Base-by-base conservation (phyloP, 2,888 invertebrate species). In the Alitta virens region DNA sequence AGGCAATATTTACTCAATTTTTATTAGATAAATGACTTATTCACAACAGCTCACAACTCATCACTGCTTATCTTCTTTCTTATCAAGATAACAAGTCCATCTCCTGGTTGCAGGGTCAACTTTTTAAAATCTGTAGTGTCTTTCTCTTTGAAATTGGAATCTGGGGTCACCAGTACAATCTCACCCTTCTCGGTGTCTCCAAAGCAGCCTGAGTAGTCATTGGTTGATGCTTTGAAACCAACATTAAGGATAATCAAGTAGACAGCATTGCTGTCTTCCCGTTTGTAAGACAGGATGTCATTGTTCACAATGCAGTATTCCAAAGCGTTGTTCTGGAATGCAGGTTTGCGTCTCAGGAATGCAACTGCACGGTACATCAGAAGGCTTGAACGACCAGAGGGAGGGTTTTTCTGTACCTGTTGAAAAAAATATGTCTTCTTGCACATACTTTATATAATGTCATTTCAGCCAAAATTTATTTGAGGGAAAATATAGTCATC, bases 241-340 rank as follows among this genome's bases (percentile, higher is more conserved):
- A 53, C 26, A 42, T 59, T 59, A 14, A 59, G 27, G 5, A 42
- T 24, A 9, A 59, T 24, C 21, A 59, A 50, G 42, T 52, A 59
- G 2, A 26, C 38, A 1, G 27, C 43, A 16, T 40, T 1, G 40
- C 14, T 2, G 25, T 23, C n/a, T 27, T 24, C 24, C 1, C n/a
- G 2, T 33, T 42, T 18, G 26, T n/a, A 27, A 59, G 59, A 59
- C 14, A 59, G 40, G 14, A 59, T 42, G 40, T 59, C 25, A 14
- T 59, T 23, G 23, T 59, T 59, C n/a, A 59, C 59, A 9, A 59
- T n/a, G 16, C 50, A 51, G 25, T 25, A 59, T 16, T 59, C 52
- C 7, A 59, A 59, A 40, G 16, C 21, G 1, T 52, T 52, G 2
- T 51, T 21, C 16, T n/a, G 51, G 16, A 69, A 51, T 61, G 26